phyloP scores from a whole-genome alignment of 2,797 vertebrate genomes.

The Neoniphon sammara region DNA sequence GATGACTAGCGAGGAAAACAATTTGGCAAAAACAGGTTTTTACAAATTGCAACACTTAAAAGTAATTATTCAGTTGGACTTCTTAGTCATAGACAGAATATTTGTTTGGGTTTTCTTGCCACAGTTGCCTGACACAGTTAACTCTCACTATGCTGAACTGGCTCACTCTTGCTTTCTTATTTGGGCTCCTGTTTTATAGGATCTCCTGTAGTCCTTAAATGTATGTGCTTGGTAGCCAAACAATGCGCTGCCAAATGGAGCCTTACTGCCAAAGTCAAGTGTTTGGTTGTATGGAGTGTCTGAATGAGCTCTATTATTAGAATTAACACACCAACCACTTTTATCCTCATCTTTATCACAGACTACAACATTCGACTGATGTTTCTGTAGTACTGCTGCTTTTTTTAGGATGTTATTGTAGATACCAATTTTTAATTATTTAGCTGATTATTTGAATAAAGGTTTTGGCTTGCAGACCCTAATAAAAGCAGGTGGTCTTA shows the following conservation, averaged over 20 bases:
- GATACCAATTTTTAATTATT: conserved; percentile 30
- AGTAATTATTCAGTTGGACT: conserved; percentile 72
- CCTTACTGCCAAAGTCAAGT: neutral
- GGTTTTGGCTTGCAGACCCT: conserved; percentile 33
- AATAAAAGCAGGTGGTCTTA: conserved; percentile 59
- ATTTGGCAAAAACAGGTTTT: conserved; percentile 74
- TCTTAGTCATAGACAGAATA: conserved; percentile 71
- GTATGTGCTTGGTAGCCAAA: no score
- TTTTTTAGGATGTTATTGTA: conserved; percentile 25
- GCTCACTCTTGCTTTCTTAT: neutral
- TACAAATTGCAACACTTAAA: conserved; percentile 75
- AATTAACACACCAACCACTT: conserved; percentile 20
- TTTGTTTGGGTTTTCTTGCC: conserved; percentile 70
- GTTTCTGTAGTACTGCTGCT: conserved; percentile 14
- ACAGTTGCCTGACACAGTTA: conserved; percentile 61
- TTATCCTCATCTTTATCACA: conserved; percentile 17
- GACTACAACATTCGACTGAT: conserved; percentile 5
- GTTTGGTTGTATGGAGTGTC: neutral
- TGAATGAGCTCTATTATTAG: neutral
- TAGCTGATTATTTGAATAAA: conserved; percentile 50
- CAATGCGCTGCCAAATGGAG: neutral
- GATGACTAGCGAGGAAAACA: conserved; percentile 72
- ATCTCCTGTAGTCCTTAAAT: neutral
- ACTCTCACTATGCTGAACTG: conserved; percentile 24
- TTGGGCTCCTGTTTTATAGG: neutral